phyloP scores from a whole-genome alignment of 2,888 invertebrate genomes.

The Tinea pellionella region DNA sequence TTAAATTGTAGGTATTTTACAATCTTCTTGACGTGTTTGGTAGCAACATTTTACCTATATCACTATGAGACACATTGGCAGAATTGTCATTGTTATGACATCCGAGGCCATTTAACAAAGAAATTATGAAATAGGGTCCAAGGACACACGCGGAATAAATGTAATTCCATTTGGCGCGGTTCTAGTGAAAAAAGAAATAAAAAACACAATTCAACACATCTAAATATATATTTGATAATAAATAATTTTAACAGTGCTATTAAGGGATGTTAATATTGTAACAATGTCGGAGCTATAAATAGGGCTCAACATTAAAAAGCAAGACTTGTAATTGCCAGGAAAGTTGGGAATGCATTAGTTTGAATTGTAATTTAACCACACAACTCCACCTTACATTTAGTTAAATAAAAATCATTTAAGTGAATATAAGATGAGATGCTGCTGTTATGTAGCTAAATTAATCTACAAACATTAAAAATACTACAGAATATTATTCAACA shows the following conservation, averaged over 20 bases:
- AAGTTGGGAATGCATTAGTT: not conserved
- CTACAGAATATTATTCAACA: no score
- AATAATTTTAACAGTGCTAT: slow-evolving; percentile 66
- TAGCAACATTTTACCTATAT: no score
- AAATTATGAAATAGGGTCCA: no score
- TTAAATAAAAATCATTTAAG: slow-evolving; percentile 57
- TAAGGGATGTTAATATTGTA: slow-evolving; percentile 27
- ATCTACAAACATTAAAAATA: not conserved
- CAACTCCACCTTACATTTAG: slow-evolving; percentile 54
- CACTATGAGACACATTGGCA: no score
- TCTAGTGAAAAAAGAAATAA: no score
- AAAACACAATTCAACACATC: slow-evolving; percentile 60
- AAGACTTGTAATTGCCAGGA: slow-evolving; percentile 43
- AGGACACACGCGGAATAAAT: no score
- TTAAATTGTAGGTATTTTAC: no score
- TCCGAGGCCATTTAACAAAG: no score
- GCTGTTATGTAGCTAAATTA: slow-evolving; percentile 22
- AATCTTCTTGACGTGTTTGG: no score
- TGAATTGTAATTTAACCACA: slow-evolving; percentile 15
- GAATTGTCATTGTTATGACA: no score
- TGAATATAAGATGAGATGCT: slow-evolving; percentile 58
- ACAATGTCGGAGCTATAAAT: not conserved
- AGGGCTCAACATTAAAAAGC: not conserved
- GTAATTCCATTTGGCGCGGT: no score
- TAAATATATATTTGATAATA: slow-evolving; percentile 70